Evolutionary conservation across 2,113 vertebrate genomes (phyloP).

Genomic region (Salvelinus alpinus): DNA sequence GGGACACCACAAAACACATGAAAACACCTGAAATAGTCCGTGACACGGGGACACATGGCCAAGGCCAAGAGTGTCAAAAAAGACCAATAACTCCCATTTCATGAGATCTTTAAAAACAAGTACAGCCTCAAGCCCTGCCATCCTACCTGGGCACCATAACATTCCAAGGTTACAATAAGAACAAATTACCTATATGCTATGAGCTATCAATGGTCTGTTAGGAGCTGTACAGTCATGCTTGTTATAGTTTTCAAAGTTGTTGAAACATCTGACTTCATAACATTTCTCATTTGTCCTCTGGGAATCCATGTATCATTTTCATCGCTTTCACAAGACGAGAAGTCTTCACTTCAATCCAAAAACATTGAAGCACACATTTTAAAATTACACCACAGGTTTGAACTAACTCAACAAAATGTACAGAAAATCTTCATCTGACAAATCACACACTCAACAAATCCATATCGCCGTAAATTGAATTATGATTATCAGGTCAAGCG

Average conservation of each 20-base stretch:
- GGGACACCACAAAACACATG: neutral
- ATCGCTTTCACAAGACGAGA: neutral
- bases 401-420: too few relatives aligned
- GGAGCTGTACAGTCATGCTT: conserved; percentile 20
- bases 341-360: neutral
- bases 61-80: conserved; percentile 6
- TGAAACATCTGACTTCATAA: conserved; percentile 18
- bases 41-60: conserved; percentile 5
- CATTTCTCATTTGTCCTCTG: neutral
- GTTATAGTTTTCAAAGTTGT: conserved; percentile 29
- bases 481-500: too few relatives aligned
- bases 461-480: too few relatives aligned
- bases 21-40: neutral
- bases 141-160: conserved; percentile 53
- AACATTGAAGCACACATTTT: neutral
- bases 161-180: conserved; percentile 13
- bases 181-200: conserved; percentile 17
- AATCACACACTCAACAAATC: too few relatives aligned
- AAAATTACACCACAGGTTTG: too few relatives aligned
- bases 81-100: conserved; percentile 32
- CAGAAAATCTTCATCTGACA: too few relatives aligned
- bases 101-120: conserved; percentile 41
- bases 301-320: neutral
- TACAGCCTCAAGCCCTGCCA: conserved; percentile 30
- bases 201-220: conserved; percentile 14